Evolutionary conservation across 2,888 invertebrate genomes (phyloP), one percentile per base, ranked within the genome.

Genomic region (Margaritifera margaritifera): DNA sequence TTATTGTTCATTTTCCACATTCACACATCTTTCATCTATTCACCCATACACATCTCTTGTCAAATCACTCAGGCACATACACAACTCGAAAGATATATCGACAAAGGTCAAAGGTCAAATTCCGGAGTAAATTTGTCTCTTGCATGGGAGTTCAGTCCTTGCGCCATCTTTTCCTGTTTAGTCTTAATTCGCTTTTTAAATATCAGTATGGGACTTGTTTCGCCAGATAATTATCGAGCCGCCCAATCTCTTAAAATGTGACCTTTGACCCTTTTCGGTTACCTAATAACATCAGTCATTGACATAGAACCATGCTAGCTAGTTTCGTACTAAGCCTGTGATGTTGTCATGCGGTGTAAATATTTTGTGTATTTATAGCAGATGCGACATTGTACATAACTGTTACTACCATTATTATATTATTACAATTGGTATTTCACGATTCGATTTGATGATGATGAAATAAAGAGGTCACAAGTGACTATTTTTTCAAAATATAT

Each of bases 391-490:
- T 79, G 78, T 79, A 78, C 69, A 79, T 75, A 74, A 73, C 73
- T 72, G 75, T 80, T 80, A 75, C 68, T 77, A 77, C 72, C 71
- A 79, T 77, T 78, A 78, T 81, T 78, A 74, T 75, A 79, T 77
- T 77, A 72, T 74, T 77, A 77, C 2, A 64, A 50, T 78, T 75
- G 79, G 71, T 73, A 78, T 75, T 78, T 80, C 76, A 78, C 78
- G 71, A 80, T 77, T 42, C 15, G 42, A 81, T n/a, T n/a, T 80
- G 76, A 79, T 80, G 71, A 78, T 70, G 68, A 71, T 69, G 75
- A 75, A 80, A 81, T 79, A 80, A 83, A 84, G 72, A 81, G 79
- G 82, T 83, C 82, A 83, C 82, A 78, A 74, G 75, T 80, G 80
- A 80, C 79, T 81, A 83, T 83, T 83, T 83, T 83, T 82, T 79